Evolutionary conservation across 2,888 invertebrate genomes (phyloP), one percentile per base, ranked within the genome.

Genomic region (Pollenia angustigena): DNA sequence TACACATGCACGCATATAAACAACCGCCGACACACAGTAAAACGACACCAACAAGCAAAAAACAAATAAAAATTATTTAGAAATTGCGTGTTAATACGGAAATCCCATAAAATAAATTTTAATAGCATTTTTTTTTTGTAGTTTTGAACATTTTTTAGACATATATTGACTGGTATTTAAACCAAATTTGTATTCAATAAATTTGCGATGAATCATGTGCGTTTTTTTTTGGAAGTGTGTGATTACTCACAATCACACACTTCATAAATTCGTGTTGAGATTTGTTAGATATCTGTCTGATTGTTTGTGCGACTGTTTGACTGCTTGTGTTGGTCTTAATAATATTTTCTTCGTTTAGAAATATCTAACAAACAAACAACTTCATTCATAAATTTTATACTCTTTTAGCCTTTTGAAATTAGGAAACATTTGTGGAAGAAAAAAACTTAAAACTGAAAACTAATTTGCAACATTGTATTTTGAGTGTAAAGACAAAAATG

Each of bases 101-200:
- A 79, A 81, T 84, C 74, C 78, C 81, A 87, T 84, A 81, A 87
- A 76, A 62, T 71, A 60, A 54, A 62, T 46, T 76, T 71, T 71
- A 76, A 83, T 76, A 56, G 81, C 40, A 50, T 48, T 50, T 52
- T 80, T 74, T 46, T 69, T 69, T 50, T 60, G 10, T 74, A 40
- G 52, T 54, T 82, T 71, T 82, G 71, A 78, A 76, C 81, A 66
- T 78, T 74, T 60, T 82, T 69, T 82, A 75, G 78, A 58, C 58
- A 84, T 14, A 54, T 68, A 84, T 76, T 76, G 68, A 80, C 42
- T 71, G 72, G 54, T 56, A 84, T 84, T 87, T 84, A 78, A 79
- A 62, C 81, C 87, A 80, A 87, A 87, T 81, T 84, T 81, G 84
- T 78, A 81, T 78, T 81, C 62, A 81, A 78, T 81, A 72, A 78